Percentiles rank a stretch among this genome's conserved stretches.
Evolutionary conservation across 2,888 invertebrate genomes (phyloP).

Genomic region (Mimachlamys varia): DNA sequence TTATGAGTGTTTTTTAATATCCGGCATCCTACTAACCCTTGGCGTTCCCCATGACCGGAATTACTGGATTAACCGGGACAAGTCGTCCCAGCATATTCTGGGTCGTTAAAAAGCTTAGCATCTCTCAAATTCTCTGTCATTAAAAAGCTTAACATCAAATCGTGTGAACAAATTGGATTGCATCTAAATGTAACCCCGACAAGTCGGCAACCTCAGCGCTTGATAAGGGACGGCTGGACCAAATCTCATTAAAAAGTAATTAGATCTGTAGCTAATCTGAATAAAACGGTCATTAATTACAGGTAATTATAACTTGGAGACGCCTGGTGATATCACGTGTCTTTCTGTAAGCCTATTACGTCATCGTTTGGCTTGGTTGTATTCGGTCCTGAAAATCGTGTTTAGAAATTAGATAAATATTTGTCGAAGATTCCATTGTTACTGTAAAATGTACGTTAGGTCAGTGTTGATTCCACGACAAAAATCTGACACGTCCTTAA

Average conservation of each 20-base stretch:
- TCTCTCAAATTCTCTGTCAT: slow-evolving; percentile 29
- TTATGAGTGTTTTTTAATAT: neutral
- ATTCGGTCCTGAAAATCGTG: neutral
- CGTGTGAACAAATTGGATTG: slow-evolving; percentile 23
- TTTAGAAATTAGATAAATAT: too few relatives aligned
- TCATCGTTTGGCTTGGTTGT: neutral
- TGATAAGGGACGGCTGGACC: neutral
- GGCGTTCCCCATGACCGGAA: neutral
- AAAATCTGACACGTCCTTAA: too few relatives aligned
- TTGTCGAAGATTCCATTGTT: too few relatives aligned
- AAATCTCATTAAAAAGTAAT: neutral
- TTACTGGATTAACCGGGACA: neutral
- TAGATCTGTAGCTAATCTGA: slow-evolving; percentile 1
- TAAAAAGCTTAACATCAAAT: slow-evolving; percentile 30
- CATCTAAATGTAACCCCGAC: neutral
- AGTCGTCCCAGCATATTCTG: neutral
- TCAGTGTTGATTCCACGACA: too few relatives aligned
- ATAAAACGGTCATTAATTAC: slow-evolving; percentile 1
- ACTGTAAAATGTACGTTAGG: too few relatives aligned
- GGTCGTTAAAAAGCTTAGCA: slow-evolving; percentile 3
- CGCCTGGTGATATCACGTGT: neutral
- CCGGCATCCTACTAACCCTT: neutral
- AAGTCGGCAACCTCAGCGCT: neutral
- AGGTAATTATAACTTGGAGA: neutral
- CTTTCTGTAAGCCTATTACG: neutral